Base-by-base conservation (phyloP, 2,797 vertebrate genomes). In the Etheostoma perlongum region DNA sequence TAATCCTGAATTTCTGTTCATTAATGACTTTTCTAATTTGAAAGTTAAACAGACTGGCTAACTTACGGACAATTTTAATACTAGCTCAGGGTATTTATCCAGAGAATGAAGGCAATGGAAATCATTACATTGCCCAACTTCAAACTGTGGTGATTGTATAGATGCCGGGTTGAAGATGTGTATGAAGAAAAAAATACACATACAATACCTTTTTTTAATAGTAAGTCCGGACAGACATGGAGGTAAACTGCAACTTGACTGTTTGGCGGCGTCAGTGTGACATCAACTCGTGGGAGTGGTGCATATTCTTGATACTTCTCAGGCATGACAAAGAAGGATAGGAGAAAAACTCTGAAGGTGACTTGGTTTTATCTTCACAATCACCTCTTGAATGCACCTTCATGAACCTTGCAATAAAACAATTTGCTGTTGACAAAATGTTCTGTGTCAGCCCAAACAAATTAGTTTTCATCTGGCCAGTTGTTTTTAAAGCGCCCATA, bases 391-490 rank as follows among this genome's bases (percentile, higher is more conserved):
- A 49, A 59, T n/a, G 15, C 63, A 36, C 5, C n/a, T 47, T 51
- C 23, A 21, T 23, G 59, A 19, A 48, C 7, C 10, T 36, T 55
- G 44, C 4, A 69, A 55, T 2, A 30, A 52, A 73, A 21, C 21
- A 36, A 19, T 16, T 19, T 15, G 33, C 36, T 36, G 16, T 71
- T 21, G 2, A 49, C 21, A 51, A 49, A 78, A 61, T 64, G 58
- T 60, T 46, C 40, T 3, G 47, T 9, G 27, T 46, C 21, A 21
- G 55, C 52, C 11, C 18, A 69, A 72, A 66, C 57, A 63, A 74
- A 67, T 68, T 18, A 42, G 25, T n/a, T 74, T 66, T 72, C 46
- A 59, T 64, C 36, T 25, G 15, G 44, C 21, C 60, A 59, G 59
- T 62, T 65, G 27, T 68, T 75, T 27, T 27, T 27, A 27, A 27